A percentile compares a stretch with the other conserved stretches of the same genome.
Evolutionary conservation across 1,140 invertebrate genomes (phyloP).

Genomic region (Drosophila miranda): DNA sequence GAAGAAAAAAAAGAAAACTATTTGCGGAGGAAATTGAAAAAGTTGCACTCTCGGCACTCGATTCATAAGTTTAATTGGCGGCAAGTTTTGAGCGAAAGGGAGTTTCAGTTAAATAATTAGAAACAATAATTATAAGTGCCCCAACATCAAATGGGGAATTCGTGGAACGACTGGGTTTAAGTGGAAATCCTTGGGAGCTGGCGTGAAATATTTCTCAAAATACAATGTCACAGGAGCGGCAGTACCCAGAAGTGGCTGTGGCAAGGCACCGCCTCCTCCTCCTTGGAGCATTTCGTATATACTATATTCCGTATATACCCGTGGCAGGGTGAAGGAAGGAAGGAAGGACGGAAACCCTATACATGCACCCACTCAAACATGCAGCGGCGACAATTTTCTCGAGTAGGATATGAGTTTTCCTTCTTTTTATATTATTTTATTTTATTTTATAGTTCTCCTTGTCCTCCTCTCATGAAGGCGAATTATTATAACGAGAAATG

Average conservation of each 20-base stretch:
- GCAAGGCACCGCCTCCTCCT: too few species aligned
- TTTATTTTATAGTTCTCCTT: constrained; percentile 48
- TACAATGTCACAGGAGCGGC: constrained; percentile 50
- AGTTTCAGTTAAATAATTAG: constrained; percentile 36
- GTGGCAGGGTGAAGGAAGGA: not conserved
- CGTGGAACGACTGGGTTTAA: constrained; percentile 20
- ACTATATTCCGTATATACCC: not conserved
- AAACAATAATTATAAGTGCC: constrained; percentile 49
- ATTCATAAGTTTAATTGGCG: constrained; percentile 36
- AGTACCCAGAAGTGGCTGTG: constrained; percentile 16
- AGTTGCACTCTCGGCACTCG: constrained; percentile 33
- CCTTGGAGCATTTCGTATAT: too few species aligned
- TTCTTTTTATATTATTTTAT: constrained; percentile 28
- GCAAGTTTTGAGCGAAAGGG: constrained; percentile 12
- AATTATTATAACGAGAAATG: constrained; percentile 68
- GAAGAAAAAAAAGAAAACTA: constrained; percentile 31
- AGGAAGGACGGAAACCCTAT: constrained; percentile 2
- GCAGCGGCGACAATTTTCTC: constrained; percentile 66
- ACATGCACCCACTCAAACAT: constrained; percentile 49
- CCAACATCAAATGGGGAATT: constrained; percentile 18
- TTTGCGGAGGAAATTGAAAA: constrained; percentile 55
- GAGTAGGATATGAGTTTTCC: constrained; percentile 70
- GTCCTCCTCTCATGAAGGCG: constrained; percentile 43
- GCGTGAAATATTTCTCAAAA: constrained; percentile 52
- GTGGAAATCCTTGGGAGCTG: constrained; percentile 18